Conservation (phyloP, 2,888 invertebrate species). For the Zonitis immaculata region DNA sequence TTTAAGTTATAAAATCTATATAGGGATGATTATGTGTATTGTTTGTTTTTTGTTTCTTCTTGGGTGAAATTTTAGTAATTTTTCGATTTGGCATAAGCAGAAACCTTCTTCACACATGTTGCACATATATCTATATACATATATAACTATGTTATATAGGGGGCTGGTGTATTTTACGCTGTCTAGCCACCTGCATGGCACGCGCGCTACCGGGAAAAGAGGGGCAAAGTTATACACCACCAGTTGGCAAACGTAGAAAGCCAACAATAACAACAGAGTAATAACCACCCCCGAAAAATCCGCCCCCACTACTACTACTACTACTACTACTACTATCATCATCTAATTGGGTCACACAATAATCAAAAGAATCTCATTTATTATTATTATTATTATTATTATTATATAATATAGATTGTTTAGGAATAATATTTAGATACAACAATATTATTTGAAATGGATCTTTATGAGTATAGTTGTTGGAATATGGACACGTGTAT, state of each 20-base stretch:
- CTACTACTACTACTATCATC: neutral
- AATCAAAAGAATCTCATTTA: too few relatives aligned
- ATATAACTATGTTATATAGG: too few relatives aligned
- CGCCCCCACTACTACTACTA: too few relatives aligned
- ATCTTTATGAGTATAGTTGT: neutral
- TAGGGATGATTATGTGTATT: neutral
- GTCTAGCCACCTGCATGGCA: conserved; percentile 24
- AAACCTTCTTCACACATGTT: conserved; percentile 15
- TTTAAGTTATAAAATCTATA: neutral
- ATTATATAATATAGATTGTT: too few relatives aligned
- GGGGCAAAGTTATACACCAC: conserved; percentile 18
- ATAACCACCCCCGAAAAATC: conserved; percentile 19
- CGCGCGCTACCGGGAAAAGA: conserved; percentile 20
- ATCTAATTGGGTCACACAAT: conserved; percentile 20
- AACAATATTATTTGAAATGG: neutral
- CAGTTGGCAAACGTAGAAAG: conserved; percentile 22
- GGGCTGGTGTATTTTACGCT: conserved; percentile 5
- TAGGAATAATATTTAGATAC: neutral
- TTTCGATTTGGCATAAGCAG: conserved; percentile 7
- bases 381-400: too few relatives aligned
- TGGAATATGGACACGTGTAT: conserved; percentile 13
- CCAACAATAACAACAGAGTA: too few relatives aligned
- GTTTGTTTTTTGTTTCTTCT: too few relatives aligned
- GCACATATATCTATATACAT: neutral
- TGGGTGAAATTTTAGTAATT: neutral